These are phyloP conservation scores for Apodemus speciosus DNA, from an alignment of 2,113 vertebrate species.

Conservation along the genomic window DNA sequence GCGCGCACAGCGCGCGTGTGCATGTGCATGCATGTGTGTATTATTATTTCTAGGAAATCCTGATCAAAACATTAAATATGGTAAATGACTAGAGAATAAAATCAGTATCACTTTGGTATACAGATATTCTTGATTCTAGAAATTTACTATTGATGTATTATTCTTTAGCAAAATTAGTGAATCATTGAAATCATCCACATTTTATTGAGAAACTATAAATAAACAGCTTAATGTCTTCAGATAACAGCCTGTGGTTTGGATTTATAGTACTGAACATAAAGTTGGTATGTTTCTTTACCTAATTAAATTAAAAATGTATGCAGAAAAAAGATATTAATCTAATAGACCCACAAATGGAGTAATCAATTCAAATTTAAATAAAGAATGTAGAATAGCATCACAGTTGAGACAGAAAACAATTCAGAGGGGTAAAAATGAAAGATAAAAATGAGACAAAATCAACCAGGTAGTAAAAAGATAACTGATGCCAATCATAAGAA, in stretches of 20 bases:
- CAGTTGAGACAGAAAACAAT: not conserved
- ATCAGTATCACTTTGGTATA: not conserved
- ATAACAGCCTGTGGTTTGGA: not conserved
- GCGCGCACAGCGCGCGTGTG: too few relatives aligned
- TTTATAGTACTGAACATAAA: not conserved
- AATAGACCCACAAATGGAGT: not conserved
- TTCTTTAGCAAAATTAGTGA: not conserved
- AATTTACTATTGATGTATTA: not conserved
- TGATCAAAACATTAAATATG: not conserved
- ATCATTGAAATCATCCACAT: not conserved
- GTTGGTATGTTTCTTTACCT: not conserved
- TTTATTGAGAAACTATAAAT: not conserved
- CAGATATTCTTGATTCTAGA: not conserved
- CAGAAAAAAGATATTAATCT: not conserved
- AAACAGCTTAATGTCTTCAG: not conserved
- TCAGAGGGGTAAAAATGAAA: not conserved
- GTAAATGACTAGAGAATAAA: not conserved
- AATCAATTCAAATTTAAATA: not conserved
- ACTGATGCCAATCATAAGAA: not conserved
- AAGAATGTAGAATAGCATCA: not conserved
- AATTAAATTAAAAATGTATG: not conserved
- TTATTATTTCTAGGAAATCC: not conserved
- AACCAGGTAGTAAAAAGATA: not conserved
- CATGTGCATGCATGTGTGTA: not conserved
- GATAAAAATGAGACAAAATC: not conserved